Evolutionary conservation across 2,113 vertebrate genomes (phyloP).

Genomic region (Phalacrocorax carbo): DNA sequence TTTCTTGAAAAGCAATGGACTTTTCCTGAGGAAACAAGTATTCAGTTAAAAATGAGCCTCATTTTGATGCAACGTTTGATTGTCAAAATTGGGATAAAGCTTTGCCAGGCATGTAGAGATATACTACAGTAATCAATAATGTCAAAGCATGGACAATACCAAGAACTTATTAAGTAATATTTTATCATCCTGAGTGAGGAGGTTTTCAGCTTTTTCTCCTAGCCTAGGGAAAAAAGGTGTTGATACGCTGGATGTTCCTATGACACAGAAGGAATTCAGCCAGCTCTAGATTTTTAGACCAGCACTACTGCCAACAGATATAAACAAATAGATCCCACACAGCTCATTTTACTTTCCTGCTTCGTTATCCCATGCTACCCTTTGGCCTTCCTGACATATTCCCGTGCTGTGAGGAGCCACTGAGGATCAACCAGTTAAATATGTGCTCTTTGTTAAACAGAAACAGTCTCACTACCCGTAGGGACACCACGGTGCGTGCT

Average conservation of each 20-base stretch:
- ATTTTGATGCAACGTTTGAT: not conserved
- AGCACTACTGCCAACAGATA: not conserved
- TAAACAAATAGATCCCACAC: not conserved
- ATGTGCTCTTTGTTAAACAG: not conserved
- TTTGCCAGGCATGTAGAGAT: not conserved
- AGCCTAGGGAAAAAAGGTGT: not conserved
- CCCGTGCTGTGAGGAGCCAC: not conserved
- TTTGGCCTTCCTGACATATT: not conserved
- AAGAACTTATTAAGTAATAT: not conserved
- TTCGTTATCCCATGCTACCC: not conserved
- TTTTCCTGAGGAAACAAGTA: not conserved
- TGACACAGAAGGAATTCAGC: not conserved
- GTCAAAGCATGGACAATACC: not conserved
- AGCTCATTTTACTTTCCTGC: not conserved
- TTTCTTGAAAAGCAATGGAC: not conserved
- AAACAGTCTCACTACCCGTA: fast-evolving
- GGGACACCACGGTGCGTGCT: not conserved
- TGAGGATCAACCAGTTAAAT: not conserved
- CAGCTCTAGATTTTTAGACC: not conserved
- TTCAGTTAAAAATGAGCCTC: not conserved
- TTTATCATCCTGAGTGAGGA: not conserved
- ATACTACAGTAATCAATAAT: not conserved
- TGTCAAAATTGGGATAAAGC: not conserved
- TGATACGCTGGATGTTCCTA: fast-evolving
- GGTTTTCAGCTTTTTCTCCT: not conserved